Base-by-base conservation (phyloP, 2,113 vertebrate species). In the Eretmochelys imbricata region DNA sequence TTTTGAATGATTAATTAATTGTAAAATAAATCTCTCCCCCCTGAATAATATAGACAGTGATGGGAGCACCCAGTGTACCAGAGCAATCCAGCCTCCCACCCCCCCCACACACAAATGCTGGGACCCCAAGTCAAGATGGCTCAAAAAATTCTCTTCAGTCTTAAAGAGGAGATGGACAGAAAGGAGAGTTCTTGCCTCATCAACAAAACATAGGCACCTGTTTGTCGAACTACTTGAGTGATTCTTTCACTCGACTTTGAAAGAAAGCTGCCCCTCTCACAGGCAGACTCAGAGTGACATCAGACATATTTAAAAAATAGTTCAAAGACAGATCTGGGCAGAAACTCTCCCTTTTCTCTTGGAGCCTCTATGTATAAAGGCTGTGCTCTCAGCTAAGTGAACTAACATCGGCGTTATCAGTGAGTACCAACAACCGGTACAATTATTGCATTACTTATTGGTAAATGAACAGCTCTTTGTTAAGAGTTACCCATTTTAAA, bases 1-100 rank as follows among this genome's bases (percentile, higher is more conserved):
- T 93, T 95, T 93, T 95, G 84, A 95, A 89, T 86, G 35, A 90
- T 85, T 94, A 93, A n/a, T 65, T 11, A 93, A 90, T 6, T 20
- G 27, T 10, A n/a, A 91, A 59, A 54, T 17, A 2, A 88, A 89
- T 82, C 75, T 59, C 8, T 57, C 59, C 90, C 46, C 8, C 31
- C 51, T 24, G 95, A 75, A 93, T 20, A 46, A 51, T 25, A 76
- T 19, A 88, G 22, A 84, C 19, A 91, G 83, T 80, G 48, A 76
- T 38, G 87, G 25, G 24, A 92, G 72, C 48, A 83, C 8, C 29
- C 49, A 89, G 19, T 13, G 14, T 50, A 57, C 10, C 10, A 72
- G 10, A 82, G 50, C 46, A 84, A 49, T 62, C 46, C 31, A 85
- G 54, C 50, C 42, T 42, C 5, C 42, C 42, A 2, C 5, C 42